phyloP scores from a whole-genome alignment of 1,140 invertebrate genomes.

The Zaprionus gabonicus region DNA sequence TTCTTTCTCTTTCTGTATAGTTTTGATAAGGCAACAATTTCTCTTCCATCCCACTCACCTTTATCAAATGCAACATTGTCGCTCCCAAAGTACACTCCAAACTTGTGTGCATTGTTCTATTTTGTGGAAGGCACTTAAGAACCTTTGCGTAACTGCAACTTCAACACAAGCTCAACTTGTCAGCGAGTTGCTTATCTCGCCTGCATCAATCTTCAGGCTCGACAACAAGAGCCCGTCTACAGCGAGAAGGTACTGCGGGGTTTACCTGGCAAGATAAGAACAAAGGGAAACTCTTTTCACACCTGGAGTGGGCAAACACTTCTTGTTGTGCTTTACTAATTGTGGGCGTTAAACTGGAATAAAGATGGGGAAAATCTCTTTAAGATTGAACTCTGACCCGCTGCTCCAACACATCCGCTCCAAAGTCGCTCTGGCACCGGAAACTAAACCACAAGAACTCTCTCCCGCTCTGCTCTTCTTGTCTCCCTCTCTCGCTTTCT shows the following conservation, averaged over 20 bases:
- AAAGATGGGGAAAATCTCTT: constrained; percentile 41
- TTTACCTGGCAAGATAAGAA: constrained; percentile 59
- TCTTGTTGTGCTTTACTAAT: constrained; percentile 15
- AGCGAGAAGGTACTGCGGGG: neutral
- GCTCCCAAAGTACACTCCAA: no score
- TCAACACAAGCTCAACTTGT: neutral
- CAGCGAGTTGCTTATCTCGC: constrained; percentile 34
- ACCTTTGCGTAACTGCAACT: neutral
- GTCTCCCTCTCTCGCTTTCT: neutral
- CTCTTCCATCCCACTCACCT: neutral
- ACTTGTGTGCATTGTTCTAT: neutral
- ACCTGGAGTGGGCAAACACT: constrained; percentile 28
- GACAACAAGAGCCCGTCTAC: constrained; percentile 24
- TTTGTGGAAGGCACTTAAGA: neutral
- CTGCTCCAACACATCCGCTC: constrained; percentile 24
- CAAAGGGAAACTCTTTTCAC: constrained; percentile 52
- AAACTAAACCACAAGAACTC: neutral
- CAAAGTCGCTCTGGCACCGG: neutral
- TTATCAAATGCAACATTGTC: neutral
- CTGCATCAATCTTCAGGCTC: constrained; percentile 61
- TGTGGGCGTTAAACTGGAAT: constrained; percentile 57
- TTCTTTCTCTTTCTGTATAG: neutral
- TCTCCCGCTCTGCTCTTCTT: neutral
- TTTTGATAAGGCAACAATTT: neutral
- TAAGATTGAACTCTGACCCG: constrained; percentile 51